Base-by-base conservation (phyloP, 2,888 invertebrate species). In the Siphonodentalium dalli region DNA sequence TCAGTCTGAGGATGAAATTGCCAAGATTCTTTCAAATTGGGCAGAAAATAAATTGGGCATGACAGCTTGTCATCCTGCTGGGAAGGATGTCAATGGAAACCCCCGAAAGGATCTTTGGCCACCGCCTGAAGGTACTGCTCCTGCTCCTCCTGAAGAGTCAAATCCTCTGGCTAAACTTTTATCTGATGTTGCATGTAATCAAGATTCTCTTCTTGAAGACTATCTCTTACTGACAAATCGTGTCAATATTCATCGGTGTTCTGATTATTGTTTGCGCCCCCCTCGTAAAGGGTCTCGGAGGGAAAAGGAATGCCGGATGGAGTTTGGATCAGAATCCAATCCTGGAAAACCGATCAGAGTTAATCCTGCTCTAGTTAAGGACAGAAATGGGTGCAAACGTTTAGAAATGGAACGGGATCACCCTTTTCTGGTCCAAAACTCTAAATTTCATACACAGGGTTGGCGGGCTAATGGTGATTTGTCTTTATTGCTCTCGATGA, bases 381-480 rank as follows among this genome's bases (percentile, higher is more conserved):
- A 65, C 34, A 50, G 41, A 43, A 58, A 61, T 50, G 35, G 41
- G 18, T 63, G 43, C 11, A 15, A 56, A 6, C 28, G 63, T 11
- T 28, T 63, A 9, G 63, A 65, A 53, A 58, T 63, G 60, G 29
- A 41, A 26, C 40, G 63, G 34, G 65, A 63, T 34, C 54, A 61
- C 40, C 61, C 65, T 31, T n/a, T 28, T 11, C 24, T 65, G 9
- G 63, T 65, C 3, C 63, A 65, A 42, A 50, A 61, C 48, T 61
- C 61, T 18, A 40, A 45, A 42, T 51, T 29, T 33, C 61, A 61
- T 41, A 63, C 65, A n/a, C 63, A 65, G 37, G 64, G 43, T 15
- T 63, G 63, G 63, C 27, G 63, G 34, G 63, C 63, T 5, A 63
- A 63, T 58, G 58, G 63, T 1, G 63, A 65, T 37, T 51, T 65